Percentiles rank a stretch among this genome's conserved stretches.
Evolutionary conservation across 2,888 invertebrate species (phyloP).

Genomic region (Spilarctia lutea): DNA sequence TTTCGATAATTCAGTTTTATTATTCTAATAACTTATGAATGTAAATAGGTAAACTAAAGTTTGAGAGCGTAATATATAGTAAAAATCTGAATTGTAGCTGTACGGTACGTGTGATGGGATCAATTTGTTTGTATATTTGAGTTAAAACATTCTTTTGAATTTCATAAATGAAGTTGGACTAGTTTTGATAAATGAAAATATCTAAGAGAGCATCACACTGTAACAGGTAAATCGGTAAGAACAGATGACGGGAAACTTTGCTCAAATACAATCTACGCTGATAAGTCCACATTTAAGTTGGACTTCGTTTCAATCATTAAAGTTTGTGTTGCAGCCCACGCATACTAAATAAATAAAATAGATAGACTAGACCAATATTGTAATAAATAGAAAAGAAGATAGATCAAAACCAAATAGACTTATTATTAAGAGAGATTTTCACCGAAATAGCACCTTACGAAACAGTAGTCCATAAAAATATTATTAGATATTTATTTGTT

Average conservation of each 20-base stretch:
- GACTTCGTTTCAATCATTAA: constrained; percentile 12
- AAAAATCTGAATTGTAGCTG: constrained; percentile 69
- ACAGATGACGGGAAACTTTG: constrained; percentile 33
- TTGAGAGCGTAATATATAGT: constrained; percentile 72
- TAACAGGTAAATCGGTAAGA: constrained; percentile 23
- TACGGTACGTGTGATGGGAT: constrained; percentile 79
- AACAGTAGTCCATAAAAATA: constrained; percentile 13
- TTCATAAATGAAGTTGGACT: constrained; percentile 17
- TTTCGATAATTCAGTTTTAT: constrained; percentile 85
- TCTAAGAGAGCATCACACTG: constrained; percentile 21
- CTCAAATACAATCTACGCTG: constrained; percentile 41
- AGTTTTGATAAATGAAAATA: constrained; percentile 16
- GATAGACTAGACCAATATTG: constrained; percentile 42
- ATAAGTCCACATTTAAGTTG: constrained; percentile 19
- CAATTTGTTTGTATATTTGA: constrained; percentile 76
- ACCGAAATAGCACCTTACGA: constrained; percentile 25
- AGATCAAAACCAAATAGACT: constrained; percentile 31
- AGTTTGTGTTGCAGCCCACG: constrained; percentile 12
- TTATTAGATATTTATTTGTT: constrained; percentile 14
- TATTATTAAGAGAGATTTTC: constrained; percentile 23
- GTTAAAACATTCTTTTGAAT: constrained; percentile 37
- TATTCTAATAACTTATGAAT: constrained; percentile 77
- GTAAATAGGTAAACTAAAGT: constrained; percentile 74
- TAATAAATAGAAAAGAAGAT: constrained; percentile 29
- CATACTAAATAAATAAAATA: constrained; percentile 14